A percentile compares a stretch with the other conserved stretches of the same genome.
Conservation (phyloP, 2,797 vertebrate genomes). For the Sebastes baramenuke region DNA sequence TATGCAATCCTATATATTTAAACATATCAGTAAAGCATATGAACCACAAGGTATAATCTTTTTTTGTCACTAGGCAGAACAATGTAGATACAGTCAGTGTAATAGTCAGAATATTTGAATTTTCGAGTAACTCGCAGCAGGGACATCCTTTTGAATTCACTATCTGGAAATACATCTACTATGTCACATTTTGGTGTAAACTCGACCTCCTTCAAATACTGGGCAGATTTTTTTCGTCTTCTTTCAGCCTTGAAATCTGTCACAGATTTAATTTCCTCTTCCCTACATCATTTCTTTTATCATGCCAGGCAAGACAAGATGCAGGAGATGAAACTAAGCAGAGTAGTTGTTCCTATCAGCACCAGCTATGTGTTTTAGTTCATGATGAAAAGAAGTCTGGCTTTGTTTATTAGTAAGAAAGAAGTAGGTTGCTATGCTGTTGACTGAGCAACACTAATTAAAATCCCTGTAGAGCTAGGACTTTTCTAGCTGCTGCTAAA, state of each 20-base stretch:
- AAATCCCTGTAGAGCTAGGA: constrained; percentile 48
- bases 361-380: constrained; percentile 46
- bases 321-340: constrained; percentile 43
- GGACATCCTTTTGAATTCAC: not conserved
- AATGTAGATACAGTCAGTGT: not conserved
- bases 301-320: constrained; percentile 34
- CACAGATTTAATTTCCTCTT: constrained; percentile 52
- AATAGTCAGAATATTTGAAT: not conserved
- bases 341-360: constrained; percentile 42
- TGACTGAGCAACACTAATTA: constrained; percentile 73
- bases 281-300: constrained; percentile 49
- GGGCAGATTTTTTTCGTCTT: not conserved
- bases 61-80: not conserved
- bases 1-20: not conserved
- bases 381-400: constrained; percentile 62
- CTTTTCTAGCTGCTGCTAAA: constrained; percentile 59
- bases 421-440: constrained; percentile 54
- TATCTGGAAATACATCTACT: not conserved
- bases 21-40: not conserved
- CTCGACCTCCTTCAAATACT: constrained; percentile 3
- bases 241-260: constrained; percentile 47
- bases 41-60: not conserved
- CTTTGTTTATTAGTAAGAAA: constrained; percentile 67
- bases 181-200: not conserved
- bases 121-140: not conserved